Conservation (phyloP, 2,797 vertebrate species). For the Bryconaethiops microstoma region DNA sequence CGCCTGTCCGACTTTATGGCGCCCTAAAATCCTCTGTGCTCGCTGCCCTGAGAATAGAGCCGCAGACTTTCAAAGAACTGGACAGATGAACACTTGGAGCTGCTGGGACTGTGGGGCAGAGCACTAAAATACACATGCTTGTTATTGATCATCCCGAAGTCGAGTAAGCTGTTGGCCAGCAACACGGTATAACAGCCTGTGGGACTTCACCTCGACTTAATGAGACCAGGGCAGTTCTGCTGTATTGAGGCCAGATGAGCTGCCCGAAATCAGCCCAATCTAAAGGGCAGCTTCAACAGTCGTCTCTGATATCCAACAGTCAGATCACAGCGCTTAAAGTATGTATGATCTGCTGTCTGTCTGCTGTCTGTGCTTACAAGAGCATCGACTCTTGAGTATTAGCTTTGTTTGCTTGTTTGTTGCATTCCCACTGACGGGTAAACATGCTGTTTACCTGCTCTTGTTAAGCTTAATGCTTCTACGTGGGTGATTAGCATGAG, state of each 20-base stretch:
- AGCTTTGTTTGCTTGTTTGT: neutral
- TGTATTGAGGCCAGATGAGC: constrained; percentile 42
- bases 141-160: neutral
- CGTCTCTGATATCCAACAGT: constrained; percentile 56
- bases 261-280: constrained; percentile 42
- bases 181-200: neutral
- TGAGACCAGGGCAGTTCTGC: neutral
- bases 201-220: neutral
- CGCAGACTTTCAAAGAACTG: constrained; percentile 2
- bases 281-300: constrained; percentile 54
- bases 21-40: constrained; percentile 39
- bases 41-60: constrained; percentile 22
- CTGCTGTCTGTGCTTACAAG: neutral
- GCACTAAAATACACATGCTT: neutral
- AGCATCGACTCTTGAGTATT: neutral
- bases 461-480: neutral
- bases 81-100: constrained; percentile 13
- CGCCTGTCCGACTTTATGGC: constrained; percentile 37
- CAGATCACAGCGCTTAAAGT: constrained; percentile 63
- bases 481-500: neutral
- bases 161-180: neutral
- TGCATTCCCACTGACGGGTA: neutral
- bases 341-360: constrained; percentile 44
- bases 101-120: neutral
- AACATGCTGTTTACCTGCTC: neutral